phyloP scores from a whole-genome alignment of 2,113 vertebrate species.

The Spheniscus mendiculus region DNA sequence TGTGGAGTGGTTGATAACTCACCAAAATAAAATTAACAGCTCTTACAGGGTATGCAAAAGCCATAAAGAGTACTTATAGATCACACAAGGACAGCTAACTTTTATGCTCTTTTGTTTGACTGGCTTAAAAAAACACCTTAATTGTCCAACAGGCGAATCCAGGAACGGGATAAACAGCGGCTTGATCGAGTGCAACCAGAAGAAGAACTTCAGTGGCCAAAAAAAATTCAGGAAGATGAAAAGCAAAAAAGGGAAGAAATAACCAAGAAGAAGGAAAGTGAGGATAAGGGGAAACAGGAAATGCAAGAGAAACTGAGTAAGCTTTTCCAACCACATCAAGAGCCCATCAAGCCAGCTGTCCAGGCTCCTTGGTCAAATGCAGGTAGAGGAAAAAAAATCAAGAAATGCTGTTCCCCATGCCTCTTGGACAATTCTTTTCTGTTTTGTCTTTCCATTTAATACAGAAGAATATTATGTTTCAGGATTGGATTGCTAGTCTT shows the following conservation, averaged over 20 bases:
- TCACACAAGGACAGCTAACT: neutral
- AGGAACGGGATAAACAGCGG: conserved; percentile 78
- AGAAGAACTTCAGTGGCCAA: conserved; percentile 65
- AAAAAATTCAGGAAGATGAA: conserved; percentile 75
- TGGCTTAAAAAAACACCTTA: neutral
- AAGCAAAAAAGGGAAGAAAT: conserved; percentile 76
- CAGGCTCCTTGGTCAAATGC: conserved; percentile 83
- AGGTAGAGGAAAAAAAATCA: conserved; percentile 66
- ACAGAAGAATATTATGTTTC: neutral
- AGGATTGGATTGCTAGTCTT: neutral
- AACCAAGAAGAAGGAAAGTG: conserved; percentile 76
- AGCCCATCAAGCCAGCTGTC: conserved; percentile 71
- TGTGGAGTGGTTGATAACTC: neutral
- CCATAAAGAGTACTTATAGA: neutral
- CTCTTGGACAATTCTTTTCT: neutral
- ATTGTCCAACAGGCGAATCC: conserved; percentile 63
- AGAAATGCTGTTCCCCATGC: neutral
- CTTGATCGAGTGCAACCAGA: conserved; percentile 73
- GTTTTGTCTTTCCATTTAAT: neutral
- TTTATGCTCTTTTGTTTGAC: neutral
- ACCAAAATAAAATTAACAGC: neutral
- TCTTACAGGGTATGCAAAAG: neutral
- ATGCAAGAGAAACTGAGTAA: conserved; percentile 86
- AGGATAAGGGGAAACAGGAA: conserved; percentile 80
- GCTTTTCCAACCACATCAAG: conserved; percentile 85